A percentile compares a stretch with the other conserved stretches of the same genome.
Conservation (phyloP, 2,888 invertebrate genomes). For the Ormyrus rosae region DNA sequence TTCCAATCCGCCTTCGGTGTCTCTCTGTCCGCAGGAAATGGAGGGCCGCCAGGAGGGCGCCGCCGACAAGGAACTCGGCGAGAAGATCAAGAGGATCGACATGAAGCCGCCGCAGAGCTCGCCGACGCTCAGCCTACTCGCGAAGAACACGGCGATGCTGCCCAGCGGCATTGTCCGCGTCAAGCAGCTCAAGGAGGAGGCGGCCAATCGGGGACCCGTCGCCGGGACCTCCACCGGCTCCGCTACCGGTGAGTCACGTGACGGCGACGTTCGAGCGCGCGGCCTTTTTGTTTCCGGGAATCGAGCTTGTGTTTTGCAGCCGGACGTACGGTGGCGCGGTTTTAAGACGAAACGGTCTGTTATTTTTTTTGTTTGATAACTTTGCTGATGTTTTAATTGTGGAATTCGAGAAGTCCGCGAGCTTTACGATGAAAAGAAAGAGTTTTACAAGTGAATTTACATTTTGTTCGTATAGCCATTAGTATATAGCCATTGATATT, state of each 20-base stretch:
- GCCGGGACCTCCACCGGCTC: slow-evolving; percentile 65
- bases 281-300: not conserved
- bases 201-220: slow-evolving; percentile 29
- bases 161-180: slow-evolving; percentile 67
- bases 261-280: not conserved
- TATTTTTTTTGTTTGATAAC: too few species aligned
- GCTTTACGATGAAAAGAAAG: too few species aligned
- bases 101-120: slow-evolving; percentile 60
- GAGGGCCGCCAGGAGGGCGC: slow-evolving; percentile 24
- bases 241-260: slow-evolving; percentile 69
- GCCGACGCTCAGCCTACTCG: slow-evolving; percentile 64
- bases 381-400: too few species aligned
- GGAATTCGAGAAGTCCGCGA: too few species aligned
- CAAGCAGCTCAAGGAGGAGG: slow-evolving; percentile 61
- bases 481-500: too few species aligned
- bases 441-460: too few species aligned
- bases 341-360: not conserved
- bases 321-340: not conserved
- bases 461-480: too few species aligned
- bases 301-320: not conserved
- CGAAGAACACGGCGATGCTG: slow-evolving; percentile 65
- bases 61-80: slow-evolving; percentile 57
- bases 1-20: not conserved
- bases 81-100: slow-evolving; percentile 67
- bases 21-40: slow-evolving; percentile 21